Evolutionary conservation across 2,797 vertebrate species (phyloP).

Genomic region (Apodemus agrarius): DNA sequence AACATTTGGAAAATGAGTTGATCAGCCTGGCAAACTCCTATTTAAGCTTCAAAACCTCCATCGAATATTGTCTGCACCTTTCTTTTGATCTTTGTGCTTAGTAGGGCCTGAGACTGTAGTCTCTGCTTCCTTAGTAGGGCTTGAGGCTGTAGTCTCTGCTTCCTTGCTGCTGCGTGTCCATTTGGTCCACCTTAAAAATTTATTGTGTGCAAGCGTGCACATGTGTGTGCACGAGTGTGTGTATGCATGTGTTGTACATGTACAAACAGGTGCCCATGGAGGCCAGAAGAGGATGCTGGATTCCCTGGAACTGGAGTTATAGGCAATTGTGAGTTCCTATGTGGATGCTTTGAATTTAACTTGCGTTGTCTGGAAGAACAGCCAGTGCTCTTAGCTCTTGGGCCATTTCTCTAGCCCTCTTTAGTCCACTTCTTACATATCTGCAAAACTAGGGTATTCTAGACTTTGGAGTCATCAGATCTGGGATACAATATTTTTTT

Average conservation of each 20-base stretch:
- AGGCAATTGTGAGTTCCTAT: not conserved
- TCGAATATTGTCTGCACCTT: not conserved
- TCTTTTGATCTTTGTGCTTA: too few species aligned
- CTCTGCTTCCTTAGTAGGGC: not conserved
- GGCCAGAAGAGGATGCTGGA: not conserved
- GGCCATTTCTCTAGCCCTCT: not conserved
- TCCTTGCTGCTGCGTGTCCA: not conserved
- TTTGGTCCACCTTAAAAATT: not conserved
- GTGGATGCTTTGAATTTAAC: not conserved
- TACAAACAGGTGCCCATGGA: not conserved
- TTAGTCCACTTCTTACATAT: not conserved
- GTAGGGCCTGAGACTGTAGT: not conserved
- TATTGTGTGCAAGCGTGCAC: not conserved
- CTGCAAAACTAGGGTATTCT: not conserved
- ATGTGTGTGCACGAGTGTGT: too few species aligned
- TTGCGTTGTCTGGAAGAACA: not conserved
- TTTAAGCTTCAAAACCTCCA: not conserved
- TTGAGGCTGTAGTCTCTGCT: not conserved
- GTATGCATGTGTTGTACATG: too few species aligned
- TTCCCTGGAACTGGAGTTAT: not conserved
- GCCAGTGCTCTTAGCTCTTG: not conserved
- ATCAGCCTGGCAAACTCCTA: not conserved
- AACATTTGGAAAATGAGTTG: conserved; percentile 10
- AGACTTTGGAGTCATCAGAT: not conserved
- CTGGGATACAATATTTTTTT: not conserved